A percentile compares a stretch with the other conserved stretches of the same genome.
phyloP scores from a whole-genome alignment of 2,797 vertebrate genomes.

The Clarias pachynema region DNA sequence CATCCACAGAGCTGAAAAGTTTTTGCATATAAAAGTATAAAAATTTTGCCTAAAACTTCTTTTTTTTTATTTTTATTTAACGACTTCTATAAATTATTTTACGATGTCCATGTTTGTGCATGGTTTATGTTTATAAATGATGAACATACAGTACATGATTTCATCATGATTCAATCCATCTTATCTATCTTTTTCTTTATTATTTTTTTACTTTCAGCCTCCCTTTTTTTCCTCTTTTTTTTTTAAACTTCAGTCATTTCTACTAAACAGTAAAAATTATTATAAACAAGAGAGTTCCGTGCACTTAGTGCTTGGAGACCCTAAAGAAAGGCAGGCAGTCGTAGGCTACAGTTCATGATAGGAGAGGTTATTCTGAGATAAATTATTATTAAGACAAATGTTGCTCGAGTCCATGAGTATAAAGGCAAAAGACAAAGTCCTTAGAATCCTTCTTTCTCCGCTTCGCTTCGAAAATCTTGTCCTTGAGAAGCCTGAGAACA shows the following conservation, averaged over 20 bases:
- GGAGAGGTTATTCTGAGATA: conserved; percentile 30
- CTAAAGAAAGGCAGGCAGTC: conserved; percentile 26
- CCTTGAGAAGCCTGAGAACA: neutral
- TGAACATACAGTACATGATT: conserved; percentile 20
- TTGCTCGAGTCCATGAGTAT: neutral
- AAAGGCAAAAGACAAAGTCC: conserved; percentile 1
- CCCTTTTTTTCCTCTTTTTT: neutral
- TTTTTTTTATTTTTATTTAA: neutral
- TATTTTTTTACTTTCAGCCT: neutral
- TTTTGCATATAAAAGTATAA: conserved; percentile 24
- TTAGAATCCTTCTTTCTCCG: neutral
- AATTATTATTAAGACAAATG: conserved; percentile 33
- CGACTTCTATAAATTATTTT: conserved; percentile 20
- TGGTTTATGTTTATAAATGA: neutral
- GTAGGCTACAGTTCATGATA: conserved; percentile 23
- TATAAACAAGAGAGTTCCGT: neutral
- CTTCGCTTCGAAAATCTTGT: neutral
- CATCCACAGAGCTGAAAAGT: neutral
- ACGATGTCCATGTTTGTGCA: neutral
- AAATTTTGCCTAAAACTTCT: neutral
- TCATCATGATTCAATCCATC: conserved; percentile 14
- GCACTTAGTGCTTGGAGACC: neutral
- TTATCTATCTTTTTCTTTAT: neutral
- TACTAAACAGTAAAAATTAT: conserved; percentile 24
- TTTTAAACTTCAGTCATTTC: conserved; percentile 29